Base-by-base conservation (phyloP, 2,888 invertebrate genomes). In the Tetramorium bicarinatum region DNA sequence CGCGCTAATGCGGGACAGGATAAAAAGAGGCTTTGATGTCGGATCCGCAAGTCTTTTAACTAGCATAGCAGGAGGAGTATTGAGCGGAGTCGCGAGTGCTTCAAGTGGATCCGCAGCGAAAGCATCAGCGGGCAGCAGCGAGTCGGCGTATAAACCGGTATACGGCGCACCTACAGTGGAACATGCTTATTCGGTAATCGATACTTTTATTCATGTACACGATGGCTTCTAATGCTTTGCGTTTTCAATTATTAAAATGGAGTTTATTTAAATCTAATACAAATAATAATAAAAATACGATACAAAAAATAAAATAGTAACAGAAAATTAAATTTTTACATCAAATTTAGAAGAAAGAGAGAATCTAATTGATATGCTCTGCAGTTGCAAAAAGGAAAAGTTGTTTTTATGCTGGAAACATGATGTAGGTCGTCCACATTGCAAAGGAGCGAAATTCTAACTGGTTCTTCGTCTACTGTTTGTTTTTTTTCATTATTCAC, bases 51-150 rank as follows among this genome's bases (percentile, higher is more conserved):
- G 92, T 15, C 91, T 95, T 74, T 86, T 94, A 7, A 89, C 93
- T 3, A 93, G 93, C n/a, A 92, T 95, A 52, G 94, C 94, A 1
- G 92, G 93, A 29, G 93, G 93, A 79, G 87, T 94, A 52, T 86
- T 95, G 41, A 91, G 92, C 4, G 93, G 94, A n/a, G 88, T 94
- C 3, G 92, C 92, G 25, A 92, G 93, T 11, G 91, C 94, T 8
- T 93, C 94, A 15, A 88, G 93, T 25, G 88, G 92, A 18, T 80
- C 79, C 25, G 91, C 92, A 0, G 92, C 93, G 13, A 91, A 91
- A 56, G 91, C 93, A 7, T 80, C 79, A 18, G 64, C 84, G 62
- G 75, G 79, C 2, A 79, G 86, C 52, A 59, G 79, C 18, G 9
- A 74, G n/a, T 13, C 47, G 8, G 38, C 34, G 25, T 38, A 77